These are phyloP conservation scores for Drosophila kepulauana DNA, from an alignment of 1,140 invertebrate species.

Conservation along the genomic window DNA sequence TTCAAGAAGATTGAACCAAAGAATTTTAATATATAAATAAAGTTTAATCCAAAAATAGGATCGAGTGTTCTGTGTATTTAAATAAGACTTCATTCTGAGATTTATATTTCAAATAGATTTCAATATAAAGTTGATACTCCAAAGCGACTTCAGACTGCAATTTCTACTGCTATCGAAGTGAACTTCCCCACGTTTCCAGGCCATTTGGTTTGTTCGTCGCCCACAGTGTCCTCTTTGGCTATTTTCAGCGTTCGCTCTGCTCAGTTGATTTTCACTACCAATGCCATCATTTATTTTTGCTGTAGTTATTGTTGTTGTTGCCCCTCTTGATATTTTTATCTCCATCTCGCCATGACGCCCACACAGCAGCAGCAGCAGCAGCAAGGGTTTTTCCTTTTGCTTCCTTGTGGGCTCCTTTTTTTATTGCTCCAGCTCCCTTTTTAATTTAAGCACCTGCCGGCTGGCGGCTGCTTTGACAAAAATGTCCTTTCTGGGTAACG, in stretches of 20 bases:
- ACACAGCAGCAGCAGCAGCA: conserved; percentile 14
- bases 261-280: conserved; percentile 47
- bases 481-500: conserved; percentile 49
- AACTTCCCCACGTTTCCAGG: conserved; percentile 47
- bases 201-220: conserved; percentile 56
- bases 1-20: no score
- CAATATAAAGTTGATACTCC: no score
- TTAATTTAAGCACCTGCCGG: conserved; percentile 63
- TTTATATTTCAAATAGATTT: no score
- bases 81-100: no score
- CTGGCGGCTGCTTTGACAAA: conserved; percentile 55
- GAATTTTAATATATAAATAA: no score
- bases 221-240: conserved; percentile 32
- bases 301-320: background rate
- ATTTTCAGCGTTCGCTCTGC: conserved; percentile 49
- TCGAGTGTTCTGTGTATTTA: no score
- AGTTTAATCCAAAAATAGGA: no score
- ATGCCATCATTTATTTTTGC: conserved; percentile 48
- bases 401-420: conserved; percentile 1
- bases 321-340: conserved; percentile 31
- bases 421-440: conserved; percentile 40
- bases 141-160: no score
- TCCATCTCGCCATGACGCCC: conserved; percentile 13
- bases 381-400: conserved; percentile 8
- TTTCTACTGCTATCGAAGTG: background rate